Evolutionary conservation across 2,888 invertebrate species (phyloP).

Genomic region (Orthosia gracilis): DNA sequence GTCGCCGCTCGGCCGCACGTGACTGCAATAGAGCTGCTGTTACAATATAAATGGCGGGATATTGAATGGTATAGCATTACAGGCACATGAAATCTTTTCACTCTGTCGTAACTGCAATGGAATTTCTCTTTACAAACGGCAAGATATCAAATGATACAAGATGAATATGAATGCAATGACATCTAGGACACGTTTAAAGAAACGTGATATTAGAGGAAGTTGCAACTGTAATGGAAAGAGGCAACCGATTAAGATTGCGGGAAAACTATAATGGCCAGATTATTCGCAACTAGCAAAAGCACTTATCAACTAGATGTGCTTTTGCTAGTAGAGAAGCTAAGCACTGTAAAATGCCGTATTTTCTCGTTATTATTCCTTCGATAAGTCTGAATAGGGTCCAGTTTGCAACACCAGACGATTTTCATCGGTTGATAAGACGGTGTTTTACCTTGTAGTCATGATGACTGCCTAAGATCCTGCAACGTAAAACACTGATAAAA

Average conservation of each 20-base stretch:
- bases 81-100: no score
- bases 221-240: neutral
- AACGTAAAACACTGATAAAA: neutral
- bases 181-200: neutral
- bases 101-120: constrained; percentile 32
- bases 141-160: constrained; percentile 11
- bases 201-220: neutral
- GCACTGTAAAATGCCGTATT: no score
- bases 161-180: constrained; percentile 1
- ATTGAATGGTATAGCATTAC: constrained; percentile 10
- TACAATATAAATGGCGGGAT: constrained; percentile 23
- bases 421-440: neutral
- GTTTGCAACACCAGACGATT: neutral
- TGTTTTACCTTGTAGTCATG: no score
- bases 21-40: constrained; percentile 43
- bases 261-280: no score
- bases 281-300: no score
- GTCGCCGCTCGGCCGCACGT: constrained; percentile 13
- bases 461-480: neutral
- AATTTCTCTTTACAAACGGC: constrained; percentile 22
- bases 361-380: neutral
- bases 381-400: neutral
- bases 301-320: no score
- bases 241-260: neutral
- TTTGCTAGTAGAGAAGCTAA: no score